A percentile compares a stretch with the other conserved stretches of the same genome.
These are phyloP conservation scores for Ephialtes manifestator DNA, from an alignment of 2,888 invertebrate species.

Conservation along the genomic window DNA sequence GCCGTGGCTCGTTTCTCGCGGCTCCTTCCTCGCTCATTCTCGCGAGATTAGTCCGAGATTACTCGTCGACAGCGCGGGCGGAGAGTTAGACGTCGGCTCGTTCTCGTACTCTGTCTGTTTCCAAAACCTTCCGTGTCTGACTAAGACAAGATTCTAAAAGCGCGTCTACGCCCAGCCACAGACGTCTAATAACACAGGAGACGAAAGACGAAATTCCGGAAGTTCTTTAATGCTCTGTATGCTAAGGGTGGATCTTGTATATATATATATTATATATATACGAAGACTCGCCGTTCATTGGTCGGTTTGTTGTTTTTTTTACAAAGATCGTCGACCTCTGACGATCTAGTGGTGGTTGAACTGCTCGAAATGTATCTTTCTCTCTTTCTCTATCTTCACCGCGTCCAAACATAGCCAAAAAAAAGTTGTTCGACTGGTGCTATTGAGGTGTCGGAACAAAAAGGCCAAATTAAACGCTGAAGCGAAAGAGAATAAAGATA, in stretches of 20 bases:
- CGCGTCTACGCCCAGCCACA: neutral
- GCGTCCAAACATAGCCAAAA: neutral
- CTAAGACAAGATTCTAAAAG: conserved; percentile 35
- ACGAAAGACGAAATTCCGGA: conserved; percentile 14
- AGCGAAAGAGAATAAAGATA: conserved; percentile 2
- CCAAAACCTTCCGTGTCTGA: neutral
- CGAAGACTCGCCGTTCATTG: neutral
- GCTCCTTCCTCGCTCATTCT: conserved; percentile 46
- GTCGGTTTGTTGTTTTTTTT: conserved; percentile 6
- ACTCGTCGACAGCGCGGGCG: conserved; percentile 20
- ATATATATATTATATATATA: conserved; percentile 10
- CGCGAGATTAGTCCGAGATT: conserved; percentile 53
- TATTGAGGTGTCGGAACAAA: conserved; percentile 4
- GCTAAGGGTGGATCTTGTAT: neutral
- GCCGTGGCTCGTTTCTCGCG: conserved; percentile 34
- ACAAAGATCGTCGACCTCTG: conserved; percentile 1
- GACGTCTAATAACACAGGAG: neutral
- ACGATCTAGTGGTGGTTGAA: neutral
- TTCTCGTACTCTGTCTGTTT: neutral
- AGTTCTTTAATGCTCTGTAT: neutral
- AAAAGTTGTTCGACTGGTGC: neutral
- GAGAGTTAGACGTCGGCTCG: conserved; percentile 3
- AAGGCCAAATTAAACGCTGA: conserved; percentile 12
- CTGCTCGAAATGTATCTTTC: neutral
- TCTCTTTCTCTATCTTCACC: neutral